Evolutionary conservation across 2,797 vertebrate genomes (phyloP).

Genomic region (Garrulus glandarius): DNA sequence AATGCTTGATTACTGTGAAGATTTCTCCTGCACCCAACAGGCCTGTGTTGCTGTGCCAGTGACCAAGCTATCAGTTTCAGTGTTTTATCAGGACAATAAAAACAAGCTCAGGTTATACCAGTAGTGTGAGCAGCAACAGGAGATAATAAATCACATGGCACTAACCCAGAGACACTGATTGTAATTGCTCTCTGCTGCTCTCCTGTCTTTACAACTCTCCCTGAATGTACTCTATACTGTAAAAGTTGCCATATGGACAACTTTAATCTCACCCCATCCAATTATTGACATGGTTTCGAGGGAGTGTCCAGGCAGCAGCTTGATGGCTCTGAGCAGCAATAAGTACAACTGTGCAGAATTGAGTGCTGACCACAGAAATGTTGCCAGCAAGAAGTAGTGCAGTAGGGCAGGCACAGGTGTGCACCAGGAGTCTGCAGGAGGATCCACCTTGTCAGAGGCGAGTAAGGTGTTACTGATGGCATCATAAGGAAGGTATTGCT

Average conservation of each 20-base stretch:
- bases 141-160: not conserved
- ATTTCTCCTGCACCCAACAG: not conserved
- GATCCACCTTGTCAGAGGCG: not conserved
- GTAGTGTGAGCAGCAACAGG: not conserved
- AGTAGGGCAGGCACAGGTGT: conserved; percentile 58
- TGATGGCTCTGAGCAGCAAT: conserved; percentile 48
- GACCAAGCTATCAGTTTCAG: not conserved
- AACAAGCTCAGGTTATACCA: not conserved
- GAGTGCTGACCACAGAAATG: conserved; percentile 75
- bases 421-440: not conserved
- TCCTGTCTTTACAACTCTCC: not conserved
- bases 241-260: not conserved
- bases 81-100: not conserved
- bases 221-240: not conserved
- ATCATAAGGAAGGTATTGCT: not conserved
- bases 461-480: fast-evolving
- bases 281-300: not conserved
- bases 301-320: conserved; percentile 56
- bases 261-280: conserved; percentile 74
- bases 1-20: not conserved
- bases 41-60: not conserved
- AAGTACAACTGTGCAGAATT: conserved; percentile 67
- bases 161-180: not conserved
- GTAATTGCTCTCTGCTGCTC: not conserved
- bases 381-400: conserved; percentile 76